These are phyloP conservation scores for Pelecanus crispus DNA, from an alignment of 2,113 vertebrate species.

Conservation along the genomic window DNA sequence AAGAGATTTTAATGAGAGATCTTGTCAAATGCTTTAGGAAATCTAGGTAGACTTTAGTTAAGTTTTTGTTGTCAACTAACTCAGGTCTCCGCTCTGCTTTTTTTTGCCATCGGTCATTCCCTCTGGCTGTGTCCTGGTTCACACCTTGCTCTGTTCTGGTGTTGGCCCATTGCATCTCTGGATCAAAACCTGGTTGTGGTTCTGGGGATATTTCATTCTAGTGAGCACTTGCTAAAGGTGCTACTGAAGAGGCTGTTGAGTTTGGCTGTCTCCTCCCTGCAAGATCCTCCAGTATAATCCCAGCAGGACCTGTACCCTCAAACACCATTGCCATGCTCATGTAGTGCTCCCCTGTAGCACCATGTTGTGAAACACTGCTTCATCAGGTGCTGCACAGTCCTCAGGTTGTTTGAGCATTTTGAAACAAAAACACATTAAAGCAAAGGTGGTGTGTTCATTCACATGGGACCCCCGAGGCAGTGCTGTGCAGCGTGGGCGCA, in stretches of 20 bases:
- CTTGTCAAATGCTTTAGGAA: neutral
- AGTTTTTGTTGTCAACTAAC: neutral
- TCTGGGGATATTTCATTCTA: neutral
- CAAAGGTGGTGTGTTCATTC: neutral
- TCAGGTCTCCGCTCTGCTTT: neutral
- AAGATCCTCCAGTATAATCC: neutral
- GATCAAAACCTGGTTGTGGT: neutral
- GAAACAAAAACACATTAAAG: neutral
- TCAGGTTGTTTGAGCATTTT: neutral
- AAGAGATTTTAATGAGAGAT: neutral
- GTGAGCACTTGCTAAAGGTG: neutral
- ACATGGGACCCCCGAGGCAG: neutral
- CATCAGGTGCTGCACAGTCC: too few species aligned
- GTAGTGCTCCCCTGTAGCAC: neutral
- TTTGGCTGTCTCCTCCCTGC: neutral
- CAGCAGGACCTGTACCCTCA: neutral
- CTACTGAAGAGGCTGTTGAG: neutral
- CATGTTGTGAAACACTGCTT: neutral
- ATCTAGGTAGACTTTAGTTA: neutral
- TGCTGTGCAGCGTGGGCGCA: neutral
- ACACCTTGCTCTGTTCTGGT: neutral
- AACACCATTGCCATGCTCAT: accelerated
- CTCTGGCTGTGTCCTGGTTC: neutral
- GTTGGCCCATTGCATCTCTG: neutral
- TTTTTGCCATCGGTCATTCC: accelerated